These are phyloP conservation scores for Drosophila acutilabella DNA, from an alignment of 2,888 invertebrate species.

Conservation along the genomic window DNA sequence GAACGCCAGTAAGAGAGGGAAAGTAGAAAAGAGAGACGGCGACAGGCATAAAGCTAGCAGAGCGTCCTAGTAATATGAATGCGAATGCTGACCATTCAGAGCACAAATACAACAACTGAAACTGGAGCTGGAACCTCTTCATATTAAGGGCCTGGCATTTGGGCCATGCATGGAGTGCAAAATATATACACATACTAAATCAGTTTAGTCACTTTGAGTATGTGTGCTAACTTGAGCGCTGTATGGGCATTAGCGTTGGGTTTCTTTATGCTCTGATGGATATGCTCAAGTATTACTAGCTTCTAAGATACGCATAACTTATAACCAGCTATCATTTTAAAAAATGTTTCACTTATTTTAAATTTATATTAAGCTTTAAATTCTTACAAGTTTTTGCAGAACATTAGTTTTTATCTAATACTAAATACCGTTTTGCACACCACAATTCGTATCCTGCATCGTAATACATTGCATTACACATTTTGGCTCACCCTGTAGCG, in stretches of 20 bases:
- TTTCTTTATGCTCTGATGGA: conserved; percentile 6
- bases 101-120: conserved; percentile 54
- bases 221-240: conserved; percentile 35
- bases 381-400: too few species aligned
- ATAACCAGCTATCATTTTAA: too few species aligned
- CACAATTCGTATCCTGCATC: too few species aligned
- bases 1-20: not conserved
- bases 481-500: too few species aligned
- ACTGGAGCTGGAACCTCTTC: conserved; percentile 44
- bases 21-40: not conserved
- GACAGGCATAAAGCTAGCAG: conserved; percentile 1
- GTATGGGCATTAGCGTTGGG: conserved; percentile 11
- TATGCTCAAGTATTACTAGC: conserved; percentile 6
- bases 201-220: conserved; percentile 43
- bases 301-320: not conserved
- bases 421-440: too few species aligned
- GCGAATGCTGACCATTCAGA: conserved; percentile 62
- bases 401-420: too few species aligned
- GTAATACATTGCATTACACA: too few species aligned
- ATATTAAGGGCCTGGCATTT: conserved; percentile 50
- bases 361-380: too few species aligned
- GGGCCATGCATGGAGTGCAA: conserved; percentile 59
- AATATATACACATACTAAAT: conserved; percentile 80
- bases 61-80: conserved; percentile 62
- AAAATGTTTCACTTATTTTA: too few species aligned